Conservation (phyloP, 2,113 vertebrate species). For the Tilapia sparmanii region DNA sequence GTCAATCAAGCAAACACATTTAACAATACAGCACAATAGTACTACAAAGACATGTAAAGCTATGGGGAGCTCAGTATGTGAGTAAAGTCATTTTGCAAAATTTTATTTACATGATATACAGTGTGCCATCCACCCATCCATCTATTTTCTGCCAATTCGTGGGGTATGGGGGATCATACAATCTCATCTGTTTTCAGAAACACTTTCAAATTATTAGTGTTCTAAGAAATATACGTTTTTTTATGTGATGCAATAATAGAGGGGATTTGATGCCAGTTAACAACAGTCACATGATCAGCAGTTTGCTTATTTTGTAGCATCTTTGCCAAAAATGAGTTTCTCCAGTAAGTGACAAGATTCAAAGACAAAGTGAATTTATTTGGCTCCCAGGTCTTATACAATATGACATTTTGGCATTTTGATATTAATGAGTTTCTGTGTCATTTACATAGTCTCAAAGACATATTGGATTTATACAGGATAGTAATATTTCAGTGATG, state of each 20-base stretch:
- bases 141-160: background rate
- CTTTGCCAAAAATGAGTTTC: background rate
- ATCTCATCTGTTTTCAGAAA: background rate
- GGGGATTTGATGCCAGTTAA: background rate
- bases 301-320: background rate
- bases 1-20: background rate
- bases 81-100: background rate
- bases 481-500: constrained; percentile 16
- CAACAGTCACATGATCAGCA: background rate
- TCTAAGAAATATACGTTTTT: background rate
- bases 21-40: background rate
- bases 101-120: background rate
- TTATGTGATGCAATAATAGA: background rate
- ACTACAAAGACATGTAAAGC: background rate
- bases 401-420: constrained; percentile 48
- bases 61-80: background rate
- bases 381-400: background rate
- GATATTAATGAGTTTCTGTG: constrained; percentile 51
- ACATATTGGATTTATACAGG: constrained; percentile 42
- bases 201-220: background rate
- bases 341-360: background rate
- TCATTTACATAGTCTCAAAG: constrained; percentile 31
- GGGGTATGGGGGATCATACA: background rate
- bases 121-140: fast-evolving
- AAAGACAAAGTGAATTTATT: background rate